Base-by-base conservation (phyloP, 2,113 vertebrate genomes). In the Cyprinodon tularosa region DNA sequence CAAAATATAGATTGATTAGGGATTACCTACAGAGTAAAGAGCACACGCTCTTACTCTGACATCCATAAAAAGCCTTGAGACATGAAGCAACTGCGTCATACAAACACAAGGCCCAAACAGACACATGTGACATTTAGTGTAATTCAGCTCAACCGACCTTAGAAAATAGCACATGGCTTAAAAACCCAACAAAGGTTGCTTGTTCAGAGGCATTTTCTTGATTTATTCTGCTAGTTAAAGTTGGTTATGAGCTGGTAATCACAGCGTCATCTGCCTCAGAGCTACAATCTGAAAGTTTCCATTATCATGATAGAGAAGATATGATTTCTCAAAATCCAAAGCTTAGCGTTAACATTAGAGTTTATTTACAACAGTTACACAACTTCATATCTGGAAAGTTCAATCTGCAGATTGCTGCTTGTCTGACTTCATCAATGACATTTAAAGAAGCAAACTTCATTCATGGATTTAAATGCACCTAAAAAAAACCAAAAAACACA, bases 111-210 rank as follows among this genome's bases (percentile, higher is more conserved):
- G 47, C 80, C 72, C 73, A 76, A 85, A 81, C 44, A 80, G 62
- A 65, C 48, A 81, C 88, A 90, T 87, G 85, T 90, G 86, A 87
- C 75, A 77, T 62, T 84, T 79, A 57, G 85, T 84, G 84, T 78
- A 88, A 81, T 74, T 37, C 53, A 80, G 76, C 76, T 83, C 78
- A 75, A 72, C 70, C 84, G 86, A 90, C 86, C 80, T 87, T 87
- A 85, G 63, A 86, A 84, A 87, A 85, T 87, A 87, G 86, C 86
- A 57, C 62, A 77, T 86, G 89, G 83, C 84, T 88, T 86, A 84
- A 84, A 82, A 84, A 86, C 76, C 12, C 57, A 85, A 89, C 86
- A 90, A 90, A 73, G 78, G 85, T 72, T 86, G 66, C 76, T 80
- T 89, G 71, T 90, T 87, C 74, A 48, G 78, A 87, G 80, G 68